Evolutionary conservation across 1,140 invertebrate species (phyloP).

Genomic region (Rhagoletis pomonella): DNA sequence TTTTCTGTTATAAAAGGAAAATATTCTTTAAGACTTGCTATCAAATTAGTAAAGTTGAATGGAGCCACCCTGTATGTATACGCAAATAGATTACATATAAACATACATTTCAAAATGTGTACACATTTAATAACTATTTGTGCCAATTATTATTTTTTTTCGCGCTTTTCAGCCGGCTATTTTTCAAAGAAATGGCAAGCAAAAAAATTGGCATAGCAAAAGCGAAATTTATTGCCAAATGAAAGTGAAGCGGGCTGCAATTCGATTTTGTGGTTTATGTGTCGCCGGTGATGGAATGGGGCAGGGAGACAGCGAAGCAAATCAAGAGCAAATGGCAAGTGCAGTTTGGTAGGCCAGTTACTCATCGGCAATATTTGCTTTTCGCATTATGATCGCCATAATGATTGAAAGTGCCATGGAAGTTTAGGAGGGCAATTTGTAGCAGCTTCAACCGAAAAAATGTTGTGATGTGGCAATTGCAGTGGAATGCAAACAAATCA

Average conservation of each 20-base stretch:
- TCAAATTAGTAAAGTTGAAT: too few relatives aligned
- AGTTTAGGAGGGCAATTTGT: neutral
- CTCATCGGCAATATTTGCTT: neutral
- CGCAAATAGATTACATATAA: too few relatives aligned
- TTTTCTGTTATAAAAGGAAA: too few relatives aligned
- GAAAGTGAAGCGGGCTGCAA: slow-evolving; percentile 15
- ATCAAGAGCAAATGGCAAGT: neutral
- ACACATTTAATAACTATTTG: too few relatives aligned
- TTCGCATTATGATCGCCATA: neutral
- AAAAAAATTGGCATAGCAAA: slow-evolving; percentile 31
- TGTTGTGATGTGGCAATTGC: neutral
- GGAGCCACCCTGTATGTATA: too few relatives aligned
- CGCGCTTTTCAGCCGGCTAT: neutral
- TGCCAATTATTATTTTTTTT: neutral
- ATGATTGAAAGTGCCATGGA: slow-evolving; percentile 14
- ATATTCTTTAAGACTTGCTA: too few relatives aligned
- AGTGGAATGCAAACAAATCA: slow-evolving; percentile 28
- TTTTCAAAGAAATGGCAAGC: neutral
- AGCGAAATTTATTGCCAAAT: slow-evolving; percentile 44
- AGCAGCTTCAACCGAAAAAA: neutral
- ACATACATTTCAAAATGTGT: too few relatives aligned
- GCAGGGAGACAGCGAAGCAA: neutral
- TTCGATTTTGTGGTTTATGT: slow-evolving; percentile 43
- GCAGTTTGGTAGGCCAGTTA: neutral
- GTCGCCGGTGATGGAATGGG: neutral